phyloP scores from a whole-genome alignment of 2,797 vertebrate species.

The Cyclura pinguis region DNA sequence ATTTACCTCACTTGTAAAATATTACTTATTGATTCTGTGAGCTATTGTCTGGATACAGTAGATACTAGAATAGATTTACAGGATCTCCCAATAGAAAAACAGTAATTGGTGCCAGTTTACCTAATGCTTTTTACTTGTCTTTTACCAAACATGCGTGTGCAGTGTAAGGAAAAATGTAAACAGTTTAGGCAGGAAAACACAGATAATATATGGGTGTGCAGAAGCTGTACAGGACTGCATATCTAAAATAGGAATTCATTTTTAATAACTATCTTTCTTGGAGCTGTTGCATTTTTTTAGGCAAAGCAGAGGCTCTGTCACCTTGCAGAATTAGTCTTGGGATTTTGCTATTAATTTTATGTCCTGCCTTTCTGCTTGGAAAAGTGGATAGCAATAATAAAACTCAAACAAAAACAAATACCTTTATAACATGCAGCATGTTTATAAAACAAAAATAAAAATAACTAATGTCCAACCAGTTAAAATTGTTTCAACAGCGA shows the following conservation, averaged over 20 bases:
- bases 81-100: background rate
- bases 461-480: no score
- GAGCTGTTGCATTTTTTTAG: no score
- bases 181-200: background rate
- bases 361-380: no score
- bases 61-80: background rate
- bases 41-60: background rate
- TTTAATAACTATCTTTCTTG: no score
- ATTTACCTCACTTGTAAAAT: background rate
- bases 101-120: background rate
- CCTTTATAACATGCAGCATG: no score
- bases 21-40: background rate
- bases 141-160: background rate
- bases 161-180: background rate
- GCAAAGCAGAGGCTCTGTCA: no score
- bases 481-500: no score
- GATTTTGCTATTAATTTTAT: no score
- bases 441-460: no score
- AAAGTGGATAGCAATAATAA: no score
- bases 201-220: background rate
- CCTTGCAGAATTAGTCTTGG: no score
- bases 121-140: background rate
- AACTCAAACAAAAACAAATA: no score
- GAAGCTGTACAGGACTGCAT: background rate
- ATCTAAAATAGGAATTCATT: background rate